Evolutionary conservation across 2,888 invertebrate genomes (phyloP), one percentile per base, ranked within the genome.

Genomic region (Cryptophagus acutangulus): DNA sequence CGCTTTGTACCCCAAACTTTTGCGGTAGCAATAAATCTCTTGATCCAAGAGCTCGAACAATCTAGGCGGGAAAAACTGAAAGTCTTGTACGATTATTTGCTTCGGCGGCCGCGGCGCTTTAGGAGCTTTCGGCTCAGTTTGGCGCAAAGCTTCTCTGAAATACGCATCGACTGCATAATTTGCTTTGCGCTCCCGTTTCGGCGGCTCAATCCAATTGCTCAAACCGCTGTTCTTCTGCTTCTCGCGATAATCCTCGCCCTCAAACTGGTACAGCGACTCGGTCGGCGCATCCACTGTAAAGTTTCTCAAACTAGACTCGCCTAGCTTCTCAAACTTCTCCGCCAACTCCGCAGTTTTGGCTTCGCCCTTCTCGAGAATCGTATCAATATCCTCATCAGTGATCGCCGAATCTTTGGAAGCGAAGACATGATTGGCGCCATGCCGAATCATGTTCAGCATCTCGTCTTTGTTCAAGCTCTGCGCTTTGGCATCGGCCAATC

Each of bases 161-260:
- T 97, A 97, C 1, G 95, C 95, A 66, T 97, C 96, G 2, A 97
- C 96, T 0, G 97, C 96, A 68, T 99, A 99, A 71, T 99, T 99
- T 1, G 97, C 97, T 71, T 99, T 99, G 42, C 99, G 80, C 70
- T 99, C 99, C 53, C 99, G 80, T 70, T 99, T 99, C 0, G 99
- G 99, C 0, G 97, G 99, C 66, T 99, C 97, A 61, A 99, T 99
- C 99, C 99, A 99, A 62, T 83, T 87, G 10, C 92, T 92, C 33
- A 95, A 74, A 0, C 86, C 82, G 35, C 84, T 76, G n/a, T 82
- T 74, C 68, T 90, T 92, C 59, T 91, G 91, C 59, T 92, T 92
- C 65, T 91, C 91, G 46, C 91, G 79, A 71, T 96, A 99, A 76
- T 99, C 96, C 73, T 97, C 93, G 1, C 99, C 99, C 74, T 99